Evolutionary conservation across 2,113 vertebrate species (phyloP).

Genomic region (Macrotus californicus): DNA sequence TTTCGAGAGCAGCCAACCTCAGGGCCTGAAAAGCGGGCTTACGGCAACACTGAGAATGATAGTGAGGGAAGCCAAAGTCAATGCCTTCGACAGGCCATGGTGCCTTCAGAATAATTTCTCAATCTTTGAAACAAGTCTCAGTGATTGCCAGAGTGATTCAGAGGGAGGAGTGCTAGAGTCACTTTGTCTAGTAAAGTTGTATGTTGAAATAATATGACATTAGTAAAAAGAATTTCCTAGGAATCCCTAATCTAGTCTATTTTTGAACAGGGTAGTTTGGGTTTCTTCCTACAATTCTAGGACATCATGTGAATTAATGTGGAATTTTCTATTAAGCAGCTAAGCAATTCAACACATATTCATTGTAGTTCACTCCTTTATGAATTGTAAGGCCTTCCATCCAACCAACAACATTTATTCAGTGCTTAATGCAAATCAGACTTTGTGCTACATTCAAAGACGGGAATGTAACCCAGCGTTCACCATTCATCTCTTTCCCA

Average conservation of each 20-base stretch:
- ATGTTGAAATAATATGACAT: background rate
- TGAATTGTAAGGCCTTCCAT: background rate
- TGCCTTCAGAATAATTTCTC: slow-evolving; percentile 41
- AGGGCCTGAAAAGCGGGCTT: slow-evolving; percentile 17
- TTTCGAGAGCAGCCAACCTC: slow-evolving; percentile 43
- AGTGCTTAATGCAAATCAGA: background rate
- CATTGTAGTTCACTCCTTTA: background rate
- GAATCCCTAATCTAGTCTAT: background rate
- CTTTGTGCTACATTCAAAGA: background rate
- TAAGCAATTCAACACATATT: background rate
- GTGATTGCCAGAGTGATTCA: slow-evolving; percentile 41
- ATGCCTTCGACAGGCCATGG: background rate
- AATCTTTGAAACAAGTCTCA: slow-evolving; percentile 12
- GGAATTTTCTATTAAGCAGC: background rate
- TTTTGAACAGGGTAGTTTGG: background rate
- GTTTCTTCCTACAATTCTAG: slow-evolving; percentile 21
- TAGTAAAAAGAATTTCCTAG: background rate
- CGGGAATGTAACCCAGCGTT: background rate
- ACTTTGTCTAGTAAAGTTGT: slow-evolving; percentile 1
- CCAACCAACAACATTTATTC: background rate
- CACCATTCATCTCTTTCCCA: background rate
- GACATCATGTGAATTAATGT: background rate
- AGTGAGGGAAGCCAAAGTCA: slow-evolving; percentile 42
- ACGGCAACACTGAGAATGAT: slow-evolving; percentile 1
- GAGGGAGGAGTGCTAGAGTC: background rate